Evolutionary conservation across 2,113 vertebrate genomes (phyloP).

Genomic region (Aplodontia rufa): DNA sequence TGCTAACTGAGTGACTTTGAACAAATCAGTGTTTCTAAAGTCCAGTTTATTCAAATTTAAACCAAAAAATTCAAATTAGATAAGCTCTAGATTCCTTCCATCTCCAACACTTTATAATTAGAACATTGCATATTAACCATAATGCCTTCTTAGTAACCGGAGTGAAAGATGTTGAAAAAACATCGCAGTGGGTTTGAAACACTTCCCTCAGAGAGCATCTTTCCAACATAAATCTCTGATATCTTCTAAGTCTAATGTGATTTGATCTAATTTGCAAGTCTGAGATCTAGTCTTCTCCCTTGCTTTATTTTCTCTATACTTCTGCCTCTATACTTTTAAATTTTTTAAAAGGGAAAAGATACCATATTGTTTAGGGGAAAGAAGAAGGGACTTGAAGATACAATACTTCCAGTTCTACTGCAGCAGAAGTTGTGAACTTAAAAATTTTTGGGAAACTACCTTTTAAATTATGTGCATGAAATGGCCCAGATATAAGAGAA

Average conservation of each 20-base stretch:
- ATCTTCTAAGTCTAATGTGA: not conserved
- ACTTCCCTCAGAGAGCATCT: not conserved
- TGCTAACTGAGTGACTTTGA: not conserved
- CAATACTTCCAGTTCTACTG: not conserved
- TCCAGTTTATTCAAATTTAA: slow-evolving; percentile 28
- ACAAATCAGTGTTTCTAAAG: not conserved
- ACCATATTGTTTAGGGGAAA: not conserved
- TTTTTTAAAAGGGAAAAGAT: not conserved
- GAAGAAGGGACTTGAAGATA: not conserved
- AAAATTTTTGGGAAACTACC: not conserved
- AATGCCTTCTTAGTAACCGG: not conserved
- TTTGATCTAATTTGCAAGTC: not conserved
- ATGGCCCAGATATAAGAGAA: not conserved
- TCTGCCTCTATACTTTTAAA: not conserved
- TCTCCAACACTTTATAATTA: slow-evolving; percentile 2
- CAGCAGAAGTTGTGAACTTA: slow-evolving; percentile 2
- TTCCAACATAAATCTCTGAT: not conserved
- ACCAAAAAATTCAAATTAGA: slow-evolving; percentile 11
- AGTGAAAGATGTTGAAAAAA: slow-evolving; percentile 12
- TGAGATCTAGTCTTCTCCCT: slow-evolving; percentile 2
- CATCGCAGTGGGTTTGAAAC: not conserved
- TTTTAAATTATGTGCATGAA: slow-evolving; percentile 21
- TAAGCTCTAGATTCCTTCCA: not conserved
- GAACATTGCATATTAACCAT: not conserved
- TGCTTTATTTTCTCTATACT: not conserved